Evolutionary conservation across 2,888 invertebrate species (phyloP).

Genomic region (Acanthopleura granulata): DNA sequence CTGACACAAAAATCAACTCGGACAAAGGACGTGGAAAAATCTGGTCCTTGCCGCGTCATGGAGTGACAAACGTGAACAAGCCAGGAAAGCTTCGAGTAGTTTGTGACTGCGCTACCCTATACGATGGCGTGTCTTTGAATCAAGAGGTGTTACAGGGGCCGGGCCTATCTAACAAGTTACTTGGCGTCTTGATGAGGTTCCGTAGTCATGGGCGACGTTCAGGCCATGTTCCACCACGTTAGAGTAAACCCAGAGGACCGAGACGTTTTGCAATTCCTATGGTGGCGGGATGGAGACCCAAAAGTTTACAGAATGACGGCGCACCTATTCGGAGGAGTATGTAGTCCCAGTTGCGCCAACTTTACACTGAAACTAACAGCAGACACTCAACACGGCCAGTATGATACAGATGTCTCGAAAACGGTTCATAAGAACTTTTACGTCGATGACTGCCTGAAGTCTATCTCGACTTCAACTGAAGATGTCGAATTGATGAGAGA

Average conservation of each 20-base stretch:
- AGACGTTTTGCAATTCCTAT: no score
- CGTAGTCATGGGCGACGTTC: slow-evolving; percentile 31
- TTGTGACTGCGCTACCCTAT: slow-evolving; percentile 32
- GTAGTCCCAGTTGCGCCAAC: slow-evolving; percentile 1
- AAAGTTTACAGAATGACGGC: no score
- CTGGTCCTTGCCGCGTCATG: no score
- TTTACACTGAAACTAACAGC: not conserved
- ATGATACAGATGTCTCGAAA: not conserved
- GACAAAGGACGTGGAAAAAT: no score
- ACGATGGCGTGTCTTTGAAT: slow-evolving; percentile 27
- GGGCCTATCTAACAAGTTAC: slow-evolving; percentile 27
- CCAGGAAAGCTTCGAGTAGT: slow-evolving; percentile 30
- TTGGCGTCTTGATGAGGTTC: slow-evolving; percentile 32
- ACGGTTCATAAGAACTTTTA: slow-evolving; percentile 20
- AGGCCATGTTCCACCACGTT: slow-evolving; percentile 32
- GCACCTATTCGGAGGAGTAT: not conserved
- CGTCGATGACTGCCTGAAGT: slow-evolving; percentile 32
- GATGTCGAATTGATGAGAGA: slow-evolving; percentile 26
- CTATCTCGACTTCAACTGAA: slow-evolving; percentile 21
- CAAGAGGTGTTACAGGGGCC: slow-evolving; percentile 29
- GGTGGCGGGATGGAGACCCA: no score
- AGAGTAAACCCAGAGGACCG: slow-evolving; percentile 20
- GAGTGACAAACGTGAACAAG: slow-evolving; percentile 7
- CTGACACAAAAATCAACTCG: not conserved
- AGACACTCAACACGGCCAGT: no score